A percentile compares a stretch with the other conserved stretches of the same genome.
Evolutionary conservation across 2,888 invertebrate species (phyloP).

Genomic region (Coecobrya sp.): DNA sequence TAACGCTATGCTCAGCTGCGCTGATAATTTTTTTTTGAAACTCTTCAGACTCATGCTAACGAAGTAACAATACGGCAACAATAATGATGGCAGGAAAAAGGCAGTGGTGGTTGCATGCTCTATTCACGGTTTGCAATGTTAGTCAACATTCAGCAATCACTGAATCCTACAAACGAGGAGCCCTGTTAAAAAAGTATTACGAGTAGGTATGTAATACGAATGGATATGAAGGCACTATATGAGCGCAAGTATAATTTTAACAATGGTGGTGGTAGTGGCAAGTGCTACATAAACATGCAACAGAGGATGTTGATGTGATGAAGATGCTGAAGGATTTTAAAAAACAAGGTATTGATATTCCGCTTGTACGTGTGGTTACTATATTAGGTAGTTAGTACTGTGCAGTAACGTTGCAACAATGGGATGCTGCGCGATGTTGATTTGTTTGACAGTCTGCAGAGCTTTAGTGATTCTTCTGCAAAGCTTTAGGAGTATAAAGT

Average conservation of each 20-base stretch:
- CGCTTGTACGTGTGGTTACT: constrained; percentile 30
- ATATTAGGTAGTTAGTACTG: background rate
- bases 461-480: background rate
- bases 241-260: background rate
- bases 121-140: constrained; percentile 8
- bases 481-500: background rate
- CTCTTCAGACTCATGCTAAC: constrained; percentile 12
- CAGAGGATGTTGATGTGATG: background rate
- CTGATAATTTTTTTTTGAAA: constrained; percentile 46
- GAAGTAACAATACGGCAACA: constrained; percentile 20
- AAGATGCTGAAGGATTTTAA: constrained; percentile 59
- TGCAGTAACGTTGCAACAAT: constrained; percentile 9
- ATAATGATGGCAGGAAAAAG: background rate
- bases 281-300: too few relatives aligned
- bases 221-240: background rate
- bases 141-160: constrained; percentile 16
- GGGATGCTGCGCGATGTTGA: background rate
- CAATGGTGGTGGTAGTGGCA: constrained; percentile 21
- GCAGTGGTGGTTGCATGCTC: background rate
- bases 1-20: constrained; percentile 4
- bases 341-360: constrained; percentile 17
- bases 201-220: background rate
- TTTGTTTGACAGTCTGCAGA: background rate
- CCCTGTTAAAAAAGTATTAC: background rate
- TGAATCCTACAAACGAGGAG: background rate